Percentiles rank a stretch among this genome's conserved stretches.
phyloP scores from a whole-genome alignment of 2,888 invertebrate species.

The Eilema sororculum region DNA sequence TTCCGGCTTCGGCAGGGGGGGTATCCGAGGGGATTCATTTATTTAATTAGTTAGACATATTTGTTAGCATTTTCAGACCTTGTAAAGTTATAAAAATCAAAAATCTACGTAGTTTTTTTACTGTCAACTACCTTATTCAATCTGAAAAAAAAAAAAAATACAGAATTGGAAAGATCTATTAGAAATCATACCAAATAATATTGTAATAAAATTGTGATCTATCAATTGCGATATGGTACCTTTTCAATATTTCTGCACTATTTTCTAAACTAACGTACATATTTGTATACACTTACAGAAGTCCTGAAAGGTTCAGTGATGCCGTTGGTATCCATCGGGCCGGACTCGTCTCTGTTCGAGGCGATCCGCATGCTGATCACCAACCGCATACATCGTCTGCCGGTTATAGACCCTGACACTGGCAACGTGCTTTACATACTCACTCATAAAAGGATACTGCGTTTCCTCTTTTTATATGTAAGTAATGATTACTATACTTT shows the following conservation, averaged over 20 bases:
- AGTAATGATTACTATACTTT: constrained; percentile 78
- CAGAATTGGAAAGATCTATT: too few relatives aligned
- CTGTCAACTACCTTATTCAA: too few relatives aligned
- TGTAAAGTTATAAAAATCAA: too few relatives aligned
- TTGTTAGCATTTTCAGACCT: too few relatives aligned
- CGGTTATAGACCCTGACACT: constrained; percentile 97
- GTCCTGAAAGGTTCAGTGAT: constrained; percentile 94
- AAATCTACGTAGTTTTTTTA: too few relatives aligned
- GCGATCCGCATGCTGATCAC: constrained; percentile 97
- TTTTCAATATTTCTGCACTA: too few relatives aligned
- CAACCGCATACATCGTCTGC: constrained; percentile 98
- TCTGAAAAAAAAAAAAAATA: not conserved
- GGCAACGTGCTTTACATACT: constrained; percentile 99
- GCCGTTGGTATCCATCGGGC: constrained; percentile 96
- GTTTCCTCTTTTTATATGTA: constrained; percentile 99
- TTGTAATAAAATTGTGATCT: too few relatives aligned
- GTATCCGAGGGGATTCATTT: too few relatives aligned
- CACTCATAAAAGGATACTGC: constrained; percentile 98
- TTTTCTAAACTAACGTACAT: not conserved
- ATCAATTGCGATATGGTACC: too few relatives aligned
- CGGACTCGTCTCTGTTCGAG: constrained; percentile 97
- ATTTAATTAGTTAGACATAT: too few relatives aligned
- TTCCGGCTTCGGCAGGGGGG: too few relatives aligned
- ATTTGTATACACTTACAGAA: constrained; percentile 82
- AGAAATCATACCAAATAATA: too few relatives aligned